Base-by-base conservation (phyloP, 2,888 invertebrate genomes). In the Amiota minor region DNA sequence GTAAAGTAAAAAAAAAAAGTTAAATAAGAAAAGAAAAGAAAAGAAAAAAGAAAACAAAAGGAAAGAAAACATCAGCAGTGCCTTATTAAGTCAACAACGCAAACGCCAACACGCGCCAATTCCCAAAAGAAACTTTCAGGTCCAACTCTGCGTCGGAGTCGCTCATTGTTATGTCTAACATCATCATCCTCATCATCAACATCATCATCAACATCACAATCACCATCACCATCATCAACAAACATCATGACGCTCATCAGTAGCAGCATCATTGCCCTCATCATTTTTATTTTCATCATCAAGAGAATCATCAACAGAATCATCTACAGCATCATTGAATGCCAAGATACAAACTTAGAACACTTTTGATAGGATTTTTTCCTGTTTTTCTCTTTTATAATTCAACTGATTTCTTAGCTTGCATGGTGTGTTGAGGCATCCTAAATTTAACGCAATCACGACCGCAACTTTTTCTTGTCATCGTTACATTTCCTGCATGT, bases 371-470 rank as follows among this genome's bases (percentile, higher is more conserved):
- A 16, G 45, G 14, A 11, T 14, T 53, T 53, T 53, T 20, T 56
- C 9, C 9, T 50, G 16, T 45, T 56, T 45, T 61, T 70, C 61
- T 70, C 18, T 53, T 55, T 56, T 55, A 11, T 18, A 45, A 47
- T 20, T 18, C 18, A 20, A 6, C 9, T 10, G 9, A 20, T 70
- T 50, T 62, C 14, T 9, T n/a, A 14, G 67, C 23, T 67, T 65
- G 65, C 18, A 3, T 16, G 2, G 2, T 16, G 23, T 23, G 23
- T 1, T 74, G 74, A 80, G 77, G 78, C 72, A 80, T 79, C 74
- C 83, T 84, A 68, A 83, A 80, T 83, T 84, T 81, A 79, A 83
- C 79, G 85, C 83, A 83, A 83, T 83, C 83, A 84, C 83, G 83
- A 84, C 83, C 75, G 71, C 78, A 77, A 76, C 75, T 77, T 10